Base-by-base conservation (phyloP, 2,797 vertebrate genomes). In the Xerus rutilus region DNA sequence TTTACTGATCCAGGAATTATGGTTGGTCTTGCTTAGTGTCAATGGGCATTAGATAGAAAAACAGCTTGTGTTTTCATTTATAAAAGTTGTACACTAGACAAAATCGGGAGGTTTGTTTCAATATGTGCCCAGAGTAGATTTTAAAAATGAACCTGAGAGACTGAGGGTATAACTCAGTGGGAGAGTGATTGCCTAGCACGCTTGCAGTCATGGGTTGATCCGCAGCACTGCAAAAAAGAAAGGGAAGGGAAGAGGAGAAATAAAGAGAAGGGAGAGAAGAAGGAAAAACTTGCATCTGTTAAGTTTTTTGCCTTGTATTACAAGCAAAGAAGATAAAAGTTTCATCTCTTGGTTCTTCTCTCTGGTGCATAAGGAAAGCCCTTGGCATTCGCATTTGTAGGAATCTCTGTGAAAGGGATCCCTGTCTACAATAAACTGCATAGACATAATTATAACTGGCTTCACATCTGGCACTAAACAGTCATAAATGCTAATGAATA, bases 381-480 rank as follows among this genome's bases (percentile, higher is more conserved):
- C 39, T 52, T 81, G n/a, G 25, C 28, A 89, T 78, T 30, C 57
- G 32, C 30, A 85, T 23, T 59, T 93, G 12, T 59, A 88, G 62
- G 49, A 49, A 88, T 92, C 30, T 88, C 73, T 88, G 62, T 67
- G 35, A 97, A 90, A 91, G 39, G 45, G 17, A 83, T 64, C 30
- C 77, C 43, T 81, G 39, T 72, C 83, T 84, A 84, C 39, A 94
- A 89, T 67, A 39, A 97, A 72, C 14, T 45, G 49, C 47, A 74
- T 59, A 88, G 28, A 95, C 93, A 95, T 90, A 28, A 92, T 95
- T 91, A 70, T 78, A 93, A 85, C 13, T 82, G 72, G 47, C 10
- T 83, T 88, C 39, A 89, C 11, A 93, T 85, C 49, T 78, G 77
- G 35, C 54, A 76, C 67, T 73, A 94, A 92, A 72, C 21, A 93